Conservation (phyloP, 1,140 invertebrate genomes). For the Akabosia matsudoensis region DNA sequence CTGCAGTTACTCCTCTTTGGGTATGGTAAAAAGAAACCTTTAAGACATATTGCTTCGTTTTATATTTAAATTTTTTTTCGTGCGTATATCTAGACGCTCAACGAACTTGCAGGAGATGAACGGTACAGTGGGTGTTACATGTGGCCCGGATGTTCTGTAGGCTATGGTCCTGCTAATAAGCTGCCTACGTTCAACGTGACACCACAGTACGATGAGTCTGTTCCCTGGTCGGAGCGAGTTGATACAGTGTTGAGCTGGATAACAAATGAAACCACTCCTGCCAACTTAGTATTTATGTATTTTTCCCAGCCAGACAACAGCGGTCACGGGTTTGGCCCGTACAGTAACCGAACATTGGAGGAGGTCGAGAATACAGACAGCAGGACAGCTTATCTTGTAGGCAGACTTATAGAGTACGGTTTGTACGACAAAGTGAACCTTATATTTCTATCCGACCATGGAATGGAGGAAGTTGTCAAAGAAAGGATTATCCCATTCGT, state of each 20-base stretch:
- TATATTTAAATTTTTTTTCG: neutral
- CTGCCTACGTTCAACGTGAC: neutral
- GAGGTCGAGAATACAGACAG: conserved; percentile 58
- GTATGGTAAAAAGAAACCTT: conserved; percentile 49
- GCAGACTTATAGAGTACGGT: conserved; percentile 54
- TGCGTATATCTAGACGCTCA: conserved; percentile 58
- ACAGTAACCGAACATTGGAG: conserved; percentile 52
- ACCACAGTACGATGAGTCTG: conserved; percentile 56
- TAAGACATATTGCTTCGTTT: neutral
- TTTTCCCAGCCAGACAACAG: conserved; percentile 67
- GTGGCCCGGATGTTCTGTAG: conserved; percentile 57
- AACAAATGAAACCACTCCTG: conserved; percentile 54
- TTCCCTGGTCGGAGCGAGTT: conserved; percentile 58
- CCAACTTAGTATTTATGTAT: conserved; percentile 66
- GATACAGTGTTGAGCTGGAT: conserved; percentile 66
- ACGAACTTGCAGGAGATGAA: conserved; percentile 54
- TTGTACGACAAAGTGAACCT: conserved; percentile 61
- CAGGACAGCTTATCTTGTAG: conserved; percentile 58
- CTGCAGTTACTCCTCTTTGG: conserved; percentile 59
- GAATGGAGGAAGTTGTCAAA: conserved; percentile 60
- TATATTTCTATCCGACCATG: conserved; percentile 70
- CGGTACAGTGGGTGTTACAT: conserved; percentile 57
- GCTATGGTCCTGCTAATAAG: conserved; percentile 50
- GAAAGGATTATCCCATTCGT: conserved; percentile 59
- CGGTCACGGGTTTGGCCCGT: conserved; percentile 56